These are phyloP conservation scores for Amblyopsis hoosieri DNA, from an alignment of 2,797 vertebrate species.

Conservation along the genomic window DNA sequence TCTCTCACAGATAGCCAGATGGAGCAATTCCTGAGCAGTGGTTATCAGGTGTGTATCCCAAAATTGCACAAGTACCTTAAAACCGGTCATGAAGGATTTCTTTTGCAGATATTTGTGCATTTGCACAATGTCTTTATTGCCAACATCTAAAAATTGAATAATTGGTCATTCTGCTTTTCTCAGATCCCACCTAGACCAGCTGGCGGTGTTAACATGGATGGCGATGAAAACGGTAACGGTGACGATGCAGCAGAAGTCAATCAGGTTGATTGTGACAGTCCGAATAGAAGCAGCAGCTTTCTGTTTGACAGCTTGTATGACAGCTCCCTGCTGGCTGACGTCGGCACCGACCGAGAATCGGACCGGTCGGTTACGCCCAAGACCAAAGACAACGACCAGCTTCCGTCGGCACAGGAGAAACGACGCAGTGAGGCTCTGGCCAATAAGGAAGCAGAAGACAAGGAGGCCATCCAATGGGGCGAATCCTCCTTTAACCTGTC, in stretches of 20 bases:
- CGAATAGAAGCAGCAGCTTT: slow-evolving; percentile 89
- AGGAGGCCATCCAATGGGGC: slow-evolving; percentile 69
- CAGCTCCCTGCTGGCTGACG: slow-evolving; percentile 69
- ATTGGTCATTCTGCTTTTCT: slow-evolving; percentile 20
- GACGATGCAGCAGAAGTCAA: slow-evolving; percentile 12
- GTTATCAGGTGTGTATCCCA: slow-evolving; percentile 75
- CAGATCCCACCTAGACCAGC: slow-evolving; percentile 48
- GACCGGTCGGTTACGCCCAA: slow-evolving; percentile 29
- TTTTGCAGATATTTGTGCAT: too few species aligned
- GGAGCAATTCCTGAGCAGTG: slow-evolving; percentile 86
- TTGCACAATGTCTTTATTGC: neutral
- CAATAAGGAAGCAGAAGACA: slow-evolving; percentile 71
- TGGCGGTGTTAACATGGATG: slow-evolving; percentile 13
- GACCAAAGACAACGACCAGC: slow-evolving; percentile 8
- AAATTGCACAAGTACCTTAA: slow-evolving; percentile 5
- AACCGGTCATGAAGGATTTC: neutral
- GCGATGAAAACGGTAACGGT: slow-evolving; percentile 18
- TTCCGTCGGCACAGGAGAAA: slow-evolving; percentile 44
- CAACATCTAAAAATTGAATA: neutral
- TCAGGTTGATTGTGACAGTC: slow-evolving; percentile 58
- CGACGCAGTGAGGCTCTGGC: slow-evolving; percentile 59
- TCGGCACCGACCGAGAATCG: slow-evolving; percentile 43
- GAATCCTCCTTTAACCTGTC: slow-evolving; percentile 84
- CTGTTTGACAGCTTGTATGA: slow-evolving; percentile 91
- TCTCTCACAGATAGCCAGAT: slow-evolving; percentile 92